Base-by-base conservation (phyloP, 2,888 invertebrate species). In the Coenonympha arcania region DNA sequence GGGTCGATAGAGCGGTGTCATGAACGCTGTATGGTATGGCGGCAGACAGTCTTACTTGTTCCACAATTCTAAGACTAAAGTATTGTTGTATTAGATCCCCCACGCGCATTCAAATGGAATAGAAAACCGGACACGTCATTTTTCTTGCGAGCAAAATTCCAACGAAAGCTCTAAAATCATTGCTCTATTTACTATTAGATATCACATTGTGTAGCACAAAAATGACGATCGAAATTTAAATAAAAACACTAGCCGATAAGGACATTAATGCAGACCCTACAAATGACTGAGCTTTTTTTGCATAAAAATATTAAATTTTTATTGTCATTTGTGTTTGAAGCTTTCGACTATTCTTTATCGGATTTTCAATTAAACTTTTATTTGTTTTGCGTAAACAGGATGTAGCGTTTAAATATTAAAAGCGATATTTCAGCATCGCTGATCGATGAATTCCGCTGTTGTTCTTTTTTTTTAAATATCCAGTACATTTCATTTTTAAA, bases 1-100 rank as follows among this genome's bases (percentile, higher is more conserved):
- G 68, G 82, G 83, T 85, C 85, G 83, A 85, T 85, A 85, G 71
- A 83, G 82, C 81, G 65, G 67, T 72, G 71, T 71, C 75, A 68
- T 76, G 76, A 71, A 70, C 66, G 62, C 69, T 68, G 66, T n/a
- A n/a, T 66, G 66, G 68, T 73, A 69, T 74, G 80, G 82, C 83
- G 84, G 78, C 85, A 78, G 79, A 80, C 80, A 71, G 83, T 82
- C 82, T 71, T 63, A 66, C 70, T 78, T 80, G 76, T 78, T 77
- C 73, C 72, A 79, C 73, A 73, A 74, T 76, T 68, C 73, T 69
- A 67, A 68, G 66, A 68, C 67, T 64, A 49, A 51, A 53, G 42
- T 54, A 54, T 57, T 61, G 60, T 55, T 39, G 54, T 50, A 55
- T 57, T 57, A 55, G 50, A 53, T 55, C 4, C 55, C 48, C 36